A percentile compares a stretch with the other conserved stretches of the same genome.
Evolutionary conservation across 64 coral and sea anemone genomes (phyloP).

Genomic region (Dendrophyllia cribrosa): DNA sequence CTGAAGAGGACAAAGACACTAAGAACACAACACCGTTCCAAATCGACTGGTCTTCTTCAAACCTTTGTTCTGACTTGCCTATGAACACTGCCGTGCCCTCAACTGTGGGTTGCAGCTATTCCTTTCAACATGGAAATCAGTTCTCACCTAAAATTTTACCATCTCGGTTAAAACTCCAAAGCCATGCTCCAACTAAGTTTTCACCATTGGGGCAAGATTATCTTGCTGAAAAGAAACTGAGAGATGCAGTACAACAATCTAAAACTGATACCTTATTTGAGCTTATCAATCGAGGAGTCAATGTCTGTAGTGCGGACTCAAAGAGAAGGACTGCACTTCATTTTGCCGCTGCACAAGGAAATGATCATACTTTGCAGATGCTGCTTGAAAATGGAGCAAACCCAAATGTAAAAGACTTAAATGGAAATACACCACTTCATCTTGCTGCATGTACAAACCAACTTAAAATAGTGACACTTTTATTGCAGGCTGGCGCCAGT

Average conservation of each 20-base stretch:
- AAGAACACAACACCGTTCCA: conserved; percentile 2
- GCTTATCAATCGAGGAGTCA: conserved; percentile 82
- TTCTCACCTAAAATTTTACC: conserved; percentile 75
- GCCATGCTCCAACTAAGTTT: conserved; percentile 50
- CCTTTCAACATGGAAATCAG: neutral
- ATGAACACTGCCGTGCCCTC: neutral
- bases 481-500: conserved; percentile 76
- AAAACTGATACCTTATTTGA: conserved; percentile 67
- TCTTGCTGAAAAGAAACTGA: conserved; percentile 80
- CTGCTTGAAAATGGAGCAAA: conserved; percentile 90
- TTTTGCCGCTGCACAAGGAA: conserved; percentile 93
- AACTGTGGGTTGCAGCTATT: neutral
- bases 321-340: conserved; percentile 95
- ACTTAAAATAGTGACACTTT: conserved; percentile 83
- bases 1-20: neutral
- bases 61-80: neutral
- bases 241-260: conserved; percentile 78
- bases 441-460: conserved; percentile 96
- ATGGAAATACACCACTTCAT: conserved; percentile 99
- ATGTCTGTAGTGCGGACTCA: conserved; percentile 81
- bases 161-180: conserved; percentile 60
- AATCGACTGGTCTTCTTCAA: conserved; percentile 25
- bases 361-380: conserved; percentile 70
- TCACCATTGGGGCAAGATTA: conserved; percentile 57
- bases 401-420: conserved; percentile 92